Evolutionary conservation across 2,888 invertebrate genomes (phyloP), one percentile per base, ranked within the genome.

Genomic region (Epirrhoe alternata): DNA sequence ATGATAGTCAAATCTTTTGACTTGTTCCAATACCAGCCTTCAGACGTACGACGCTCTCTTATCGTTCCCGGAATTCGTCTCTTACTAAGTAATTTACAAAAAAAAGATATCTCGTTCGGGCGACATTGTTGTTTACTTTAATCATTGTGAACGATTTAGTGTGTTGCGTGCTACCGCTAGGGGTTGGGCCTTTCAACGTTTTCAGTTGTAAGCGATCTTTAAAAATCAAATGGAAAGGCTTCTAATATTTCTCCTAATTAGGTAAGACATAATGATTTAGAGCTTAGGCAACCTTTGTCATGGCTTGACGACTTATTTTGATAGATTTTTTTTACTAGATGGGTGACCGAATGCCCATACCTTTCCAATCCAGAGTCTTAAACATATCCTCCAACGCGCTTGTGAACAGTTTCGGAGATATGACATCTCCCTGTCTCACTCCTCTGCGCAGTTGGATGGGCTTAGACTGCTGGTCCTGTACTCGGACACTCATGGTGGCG

Each of bases 41-140:
- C 85, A 86, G 84, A 77, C 81, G 80, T 80, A 81, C 83, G 80
- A 82, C 82, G 82, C 81, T 82, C 81, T 83, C 87, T 89, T 90
- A 91, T 90, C 91, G 87, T 88, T 88, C 88, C 83, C 77, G 81
- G 90, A 89, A 89, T 89, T 86, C 89, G 86, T 88, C 87, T 88
- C 84, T 86, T 86, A 88, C 89, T 85, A 82, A 89, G 88, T 90
- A 90, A 89, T 89, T 88, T 83, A 86, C 83, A 87, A 87, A 89
- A 85, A n/a, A 88, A 86, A 86, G 82, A 86, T 85, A 85, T 84
- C 86, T 86, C 79, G 80, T 83, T 81, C 74, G 75, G 83, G 86
- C 74, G 78, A 83, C 86, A 84, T 84, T 90, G 89, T 88, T 90
- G 88, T 88, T 89, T 85, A 82, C 84, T 88, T 87, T 87, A 87